Evolutionary conservation across 2,888 invertebrate species (phyloP).

Genomic region (Azorinus chamasolen): DNA sequence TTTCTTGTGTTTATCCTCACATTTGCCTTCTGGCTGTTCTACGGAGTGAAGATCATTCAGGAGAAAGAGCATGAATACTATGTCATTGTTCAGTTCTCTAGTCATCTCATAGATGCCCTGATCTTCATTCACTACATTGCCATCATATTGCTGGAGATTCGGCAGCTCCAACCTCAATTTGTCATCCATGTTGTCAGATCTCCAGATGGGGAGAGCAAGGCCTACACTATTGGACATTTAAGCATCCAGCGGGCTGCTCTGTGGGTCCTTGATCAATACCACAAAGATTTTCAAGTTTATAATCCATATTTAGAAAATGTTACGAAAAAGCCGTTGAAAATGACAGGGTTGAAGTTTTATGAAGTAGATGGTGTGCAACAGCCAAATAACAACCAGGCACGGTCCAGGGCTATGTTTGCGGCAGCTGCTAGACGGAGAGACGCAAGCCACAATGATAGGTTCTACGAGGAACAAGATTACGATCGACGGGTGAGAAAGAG

Average conservation of each 20-base stretch:
- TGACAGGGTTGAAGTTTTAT: constrained; percentile 93
- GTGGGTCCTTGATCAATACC: constrained; percentile 97
- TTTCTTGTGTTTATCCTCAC: constrained; percentile 95
- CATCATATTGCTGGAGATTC: constrained; percentile 96
- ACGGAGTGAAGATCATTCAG: constrained; percentile 93
- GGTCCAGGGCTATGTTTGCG: constrained; percentile 86
- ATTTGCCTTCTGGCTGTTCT: constrained; percentile 99
- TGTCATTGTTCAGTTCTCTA: constrained; percentile 96
- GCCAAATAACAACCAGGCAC: constrained; percentile 74
- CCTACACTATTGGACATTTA: constrained; percentile 90
- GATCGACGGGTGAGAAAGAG: constrained; percentile 97
- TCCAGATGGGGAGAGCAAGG: constrained; percentile 96
- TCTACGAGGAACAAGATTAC: constrained; percentile 99
- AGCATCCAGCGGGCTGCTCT: constrained; percentile 98
- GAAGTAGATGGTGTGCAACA: constrained; percentile 92
- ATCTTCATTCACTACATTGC: constrained; percentile 98
- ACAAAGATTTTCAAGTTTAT: constrained; percentile 97
- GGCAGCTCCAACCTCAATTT: constrained; percentile 96
- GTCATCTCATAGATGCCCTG: constrained; percentile 96
- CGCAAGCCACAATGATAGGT: constrained; percentile 96
- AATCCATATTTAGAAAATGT: constrained; percentile 92
- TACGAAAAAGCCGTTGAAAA: constrained; percentile 76
- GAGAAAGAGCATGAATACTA: constrained; percentile 89
- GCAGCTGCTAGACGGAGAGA: constrained; percentile 94
- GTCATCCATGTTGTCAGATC: constrained; percentile 92